Conservation (phyloP, 2,888 invertebrate species). For the Omphaloscelis lunosa region DNA sequence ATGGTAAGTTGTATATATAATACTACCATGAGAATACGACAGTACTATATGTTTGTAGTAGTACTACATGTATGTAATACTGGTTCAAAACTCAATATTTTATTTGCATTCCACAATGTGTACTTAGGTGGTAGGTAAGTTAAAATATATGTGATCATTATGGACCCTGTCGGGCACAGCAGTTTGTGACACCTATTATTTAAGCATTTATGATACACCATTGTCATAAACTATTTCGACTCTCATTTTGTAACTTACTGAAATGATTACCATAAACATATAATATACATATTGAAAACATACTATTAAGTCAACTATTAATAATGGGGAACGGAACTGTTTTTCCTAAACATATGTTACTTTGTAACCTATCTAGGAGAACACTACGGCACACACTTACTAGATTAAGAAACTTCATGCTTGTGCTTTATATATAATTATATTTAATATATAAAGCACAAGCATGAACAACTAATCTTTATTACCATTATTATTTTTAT, state of each 20-base stretch:
- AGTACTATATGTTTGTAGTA: no score
- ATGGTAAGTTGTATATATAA: conserved; percentile 73
- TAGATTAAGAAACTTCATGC: not conserved
- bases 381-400: not conserved
- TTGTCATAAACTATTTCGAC: not conserved
- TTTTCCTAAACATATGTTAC: no score
- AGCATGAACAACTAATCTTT: no score
- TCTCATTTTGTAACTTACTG: not conserved
- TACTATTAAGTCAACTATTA: not conserved
- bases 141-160: no score
- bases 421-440: not conserved
- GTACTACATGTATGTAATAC: not conserved
- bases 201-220: not conserved
- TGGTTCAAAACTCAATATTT: not conserved
- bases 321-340: not conserved
- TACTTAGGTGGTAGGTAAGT: no score
- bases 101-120: no score
- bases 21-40: not conserved
- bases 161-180: no score
- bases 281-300: not conserved
- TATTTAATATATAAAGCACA: no score
- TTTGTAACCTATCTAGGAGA: not conserved
- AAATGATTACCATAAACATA: no score
- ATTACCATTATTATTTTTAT: no score
- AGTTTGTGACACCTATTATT: not conserved